These are phyloP conservation scores for Coptodon rendalli DNA, from an alignment of 2,113 vertebrate species.

Conservation along the genomic window DNA sequence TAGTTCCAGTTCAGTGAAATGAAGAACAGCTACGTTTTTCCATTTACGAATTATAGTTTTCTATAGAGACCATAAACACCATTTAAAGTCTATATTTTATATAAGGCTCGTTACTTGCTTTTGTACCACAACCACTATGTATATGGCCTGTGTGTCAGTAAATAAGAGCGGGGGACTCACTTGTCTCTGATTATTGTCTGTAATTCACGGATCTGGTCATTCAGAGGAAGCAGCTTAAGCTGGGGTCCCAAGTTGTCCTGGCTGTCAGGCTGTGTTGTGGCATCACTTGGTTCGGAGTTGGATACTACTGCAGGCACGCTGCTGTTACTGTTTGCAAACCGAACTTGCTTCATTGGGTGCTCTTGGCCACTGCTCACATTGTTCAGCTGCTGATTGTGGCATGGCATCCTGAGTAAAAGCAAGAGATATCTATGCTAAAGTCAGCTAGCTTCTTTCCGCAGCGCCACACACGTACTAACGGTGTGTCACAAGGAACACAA, in stretches of 20 bases:
- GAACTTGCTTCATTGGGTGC: constrained; percentile 69
- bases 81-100: background rate
- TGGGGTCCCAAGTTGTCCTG: constrained; percentile 68
- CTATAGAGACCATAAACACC: background rate
- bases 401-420: constrained; percentile 70
- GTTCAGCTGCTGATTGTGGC: constrained; percentile 76
- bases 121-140: background rate
- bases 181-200: constrained; percentile 92
- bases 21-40: background rate
- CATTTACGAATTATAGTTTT: background rate
- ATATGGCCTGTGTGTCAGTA: background rate
- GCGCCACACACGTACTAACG: background rate
- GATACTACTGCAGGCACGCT: constrained; percentile 34
- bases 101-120: background rate
- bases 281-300: constrained; percentile 30
- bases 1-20: background rate
- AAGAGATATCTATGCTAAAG: background rate
- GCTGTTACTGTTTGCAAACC: constrained; percentile 67
- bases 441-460: background rate
- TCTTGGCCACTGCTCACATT: constrained; percentile 61
- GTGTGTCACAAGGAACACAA: constrained; percentile 30
- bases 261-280: constrained; percentile 1
- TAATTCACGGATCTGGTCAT: constrained; percentile 88
- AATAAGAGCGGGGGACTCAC: constrained; percentile 65
- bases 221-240: constrained; percentile 87